A percentile compares a stretch with the other conserved stretches of the same genome.
phyloP scores from a whole-genome alignment of 2,888 invertebrate genomes.

The Chorisops tibialis region DNA sequence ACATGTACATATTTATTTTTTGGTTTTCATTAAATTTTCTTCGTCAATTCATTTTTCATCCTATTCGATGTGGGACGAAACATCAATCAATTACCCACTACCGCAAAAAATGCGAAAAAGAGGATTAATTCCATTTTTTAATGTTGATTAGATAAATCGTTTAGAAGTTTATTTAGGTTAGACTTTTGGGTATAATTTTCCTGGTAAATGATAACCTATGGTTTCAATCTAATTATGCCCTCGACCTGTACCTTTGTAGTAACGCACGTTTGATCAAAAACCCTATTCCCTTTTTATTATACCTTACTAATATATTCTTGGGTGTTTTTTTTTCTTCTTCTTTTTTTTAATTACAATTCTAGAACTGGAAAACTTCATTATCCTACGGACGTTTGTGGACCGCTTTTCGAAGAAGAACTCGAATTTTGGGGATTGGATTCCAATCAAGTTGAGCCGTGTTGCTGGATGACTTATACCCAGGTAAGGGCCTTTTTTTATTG shows the following conservation, averaged over 20 bases:
- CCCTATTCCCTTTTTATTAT: too few relatives aligned
- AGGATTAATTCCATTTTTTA: constrained; percentile 29
- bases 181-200: too few relatives aligned
- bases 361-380: constrained; percentile 98
- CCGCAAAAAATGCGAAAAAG: too few relatives aligned
- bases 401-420: constrained; percentile 97
- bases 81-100: background rate
- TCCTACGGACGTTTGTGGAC: constrained; percentile 98
- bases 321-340: too few relatives aligned
- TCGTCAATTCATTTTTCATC: constrained; percentile 1
- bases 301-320: too few relatives aligned
- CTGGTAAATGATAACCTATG: too few relatives aligned
- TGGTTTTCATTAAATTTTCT: too few relatives aligned
- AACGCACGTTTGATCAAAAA: too few relatives aligned
- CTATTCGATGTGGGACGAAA: background rate
- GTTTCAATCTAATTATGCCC: too few relatives aligned
- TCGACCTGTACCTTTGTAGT: too few relatives aligned
- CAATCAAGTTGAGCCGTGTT: constrained; percentile 99
- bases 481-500: constrained; percentile 51
- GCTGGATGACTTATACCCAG: constrained; percentile 99
- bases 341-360: constrained; percentile 37
- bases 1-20: too few relatives aligned
- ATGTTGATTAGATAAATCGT: constrained; percentile 21
- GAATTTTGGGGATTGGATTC: constrained; percentile 99
- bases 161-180: constrained; percentile 6